phyloP scores from a whole-genome alignment of 2,113 vertebrate genomes.

The Cyphomyrus plagiostoma region DNA sequence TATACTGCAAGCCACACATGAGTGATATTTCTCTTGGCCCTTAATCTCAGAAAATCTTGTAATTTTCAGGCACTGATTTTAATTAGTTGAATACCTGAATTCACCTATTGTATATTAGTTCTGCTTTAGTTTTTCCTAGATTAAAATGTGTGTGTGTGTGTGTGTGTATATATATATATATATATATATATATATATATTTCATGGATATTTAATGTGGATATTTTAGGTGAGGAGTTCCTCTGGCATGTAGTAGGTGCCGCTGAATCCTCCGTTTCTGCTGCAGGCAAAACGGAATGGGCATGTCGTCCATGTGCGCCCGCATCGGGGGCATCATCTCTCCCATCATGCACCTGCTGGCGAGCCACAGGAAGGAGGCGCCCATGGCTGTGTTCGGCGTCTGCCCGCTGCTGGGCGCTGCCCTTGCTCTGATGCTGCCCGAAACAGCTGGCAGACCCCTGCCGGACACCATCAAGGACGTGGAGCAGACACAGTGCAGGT shows the following conservation, averaged over 20 bases:
- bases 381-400: constrained; percentile 57
- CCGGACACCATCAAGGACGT: constrained; percentile 53
- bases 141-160: background rate
- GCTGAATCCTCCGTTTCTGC: background rate
- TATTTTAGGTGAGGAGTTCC: background rate
- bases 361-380: constrained; percentile 37
- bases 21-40: background rate
- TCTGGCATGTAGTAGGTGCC: background rate
- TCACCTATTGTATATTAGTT: background rate
- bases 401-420: constrained; percentile 49
- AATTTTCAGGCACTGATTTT: background rate
- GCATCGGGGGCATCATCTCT: constrained; percentile 49
- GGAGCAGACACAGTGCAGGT: constrained; percentile 42
- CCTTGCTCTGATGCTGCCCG: constrained; percentile 54
- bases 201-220: background rate
- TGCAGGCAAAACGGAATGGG: constrained; percentile 60
- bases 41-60: background rate
- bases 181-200: background rate
- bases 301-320: constrained; percentile 56
- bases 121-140: background rate
- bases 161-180: no score
- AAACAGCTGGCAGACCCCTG: constrained; percentile 50
- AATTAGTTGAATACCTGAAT: background rate
- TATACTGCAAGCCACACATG: background rate
- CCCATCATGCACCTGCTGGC: constrained; percentile 51